Percentiles rank a stretch among this genome's conserved stretches.
phyloP scores from a whole-genome alignment of 2,113 vertebrate species.

The Sigmodon hispidus region DNA sequence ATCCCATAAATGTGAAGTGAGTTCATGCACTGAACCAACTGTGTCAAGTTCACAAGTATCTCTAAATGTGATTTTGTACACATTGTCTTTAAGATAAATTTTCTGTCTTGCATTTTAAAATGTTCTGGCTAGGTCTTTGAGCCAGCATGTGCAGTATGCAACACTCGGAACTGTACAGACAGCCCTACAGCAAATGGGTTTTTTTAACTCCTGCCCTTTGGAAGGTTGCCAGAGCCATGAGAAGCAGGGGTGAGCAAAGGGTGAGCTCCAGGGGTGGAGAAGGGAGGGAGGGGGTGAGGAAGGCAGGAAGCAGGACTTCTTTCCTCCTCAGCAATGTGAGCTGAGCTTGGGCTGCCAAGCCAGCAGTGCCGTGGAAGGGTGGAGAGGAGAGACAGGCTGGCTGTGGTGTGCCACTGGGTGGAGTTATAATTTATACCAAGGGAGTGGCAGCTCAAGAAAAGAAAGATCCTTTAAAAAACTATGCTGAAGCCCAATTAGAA shows the following conservation, averaged over 20 bases:
- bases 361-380: neutral
- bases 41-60: neutral
- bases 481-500: conserved; percentile 71
- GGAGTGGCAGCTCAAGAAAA: conserved; percentile 74
- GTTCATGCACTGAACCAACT: neutral
- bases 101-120: conserved; percentile 40
- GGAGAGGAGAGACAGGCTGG: conserved; percentile 17
- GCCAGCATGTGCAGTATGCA: neutral
- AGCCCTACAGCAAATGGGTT: neutral
- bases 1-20: conserved; percentile 13
- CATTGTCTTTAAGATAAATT: conserved; percentile 38
- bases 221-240: neutral
- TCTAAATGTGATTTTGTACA: neutral
- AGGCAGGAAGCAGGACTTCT: conserved; percentile 17
- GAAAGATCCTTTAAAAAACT: conserved; percentile 78
- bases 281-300: conserved; percentile 13
- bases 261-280: neutral
- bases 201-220: conserved; percentile 4
- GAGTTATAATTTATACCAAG: conserved; percentile 75
- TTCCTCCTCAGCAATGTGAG: neutral
- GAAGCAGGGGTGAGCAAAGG: neutral
- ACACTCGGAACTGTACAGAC: neutral
- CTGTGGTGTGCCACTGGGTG: conserved; percentile 72
- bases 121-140: neutral
- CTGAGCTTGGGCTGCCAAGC: conserved; percentile 1